Conservation (phyloP, 2,113 vertebrate genomes). For the Malurus elegans region DNA sequence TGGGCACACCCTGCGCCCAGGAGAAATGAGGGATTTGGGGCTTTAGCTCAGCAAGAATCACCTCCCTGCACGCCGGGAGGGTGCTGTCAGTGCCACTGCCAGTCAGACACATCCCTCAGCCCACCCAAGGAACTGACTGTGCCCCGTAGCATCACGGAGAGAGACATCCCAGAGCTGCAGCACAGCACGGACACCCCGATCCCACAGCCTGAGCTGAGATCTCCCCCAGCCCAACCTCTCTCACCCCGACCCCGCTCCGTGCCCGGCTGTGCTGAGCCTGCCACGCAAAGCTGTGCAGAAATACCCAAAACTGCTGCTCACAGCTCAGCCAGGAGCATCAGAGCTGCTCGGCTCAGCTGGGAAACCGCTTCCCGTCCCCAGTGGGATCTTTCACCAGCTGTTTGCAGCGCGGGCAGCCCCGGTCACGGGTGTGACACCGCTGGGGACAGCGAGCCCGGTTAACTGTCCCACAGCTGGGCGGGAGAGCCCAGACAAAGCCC, state of each 20-base stretch:
- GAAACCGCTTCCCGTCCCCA: neutral
- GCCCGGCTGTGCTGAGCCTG: neutral
- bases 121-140: fast-evolving
- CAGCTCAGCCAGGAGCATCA: neutral
- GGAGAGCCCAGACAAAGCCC: neutral
- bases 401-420: neutral
- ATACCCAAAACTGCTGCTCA: fast-evolving
- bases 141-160: fast-evolving
- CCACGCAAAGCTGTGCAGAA: fast-evolving
- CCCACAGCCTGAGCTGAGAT: fast-evolving
- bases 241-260: neutral
- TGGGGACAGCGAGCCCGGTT: neutral
- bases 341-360: neutral
- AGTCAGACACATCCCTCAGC: neutral
- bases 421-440: neutral
- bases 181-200: fast-evolving
- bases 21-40: fast-evolving
- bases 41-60: neutral
- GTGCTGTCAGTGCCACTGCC: neutral
- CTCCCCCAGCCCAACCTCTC: neutral
- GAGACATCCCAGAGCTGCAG: fast-evolving
- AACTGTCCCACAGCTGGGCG: fast-evolving
- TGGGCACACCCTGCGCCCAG: fast-evolving
- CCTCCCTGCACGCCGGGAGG: neutral
- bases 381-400: fast-evolving